Conservation (phyloP, 2,888 invertebrate genomes). For the Drosophila kanekoi region DNA sequence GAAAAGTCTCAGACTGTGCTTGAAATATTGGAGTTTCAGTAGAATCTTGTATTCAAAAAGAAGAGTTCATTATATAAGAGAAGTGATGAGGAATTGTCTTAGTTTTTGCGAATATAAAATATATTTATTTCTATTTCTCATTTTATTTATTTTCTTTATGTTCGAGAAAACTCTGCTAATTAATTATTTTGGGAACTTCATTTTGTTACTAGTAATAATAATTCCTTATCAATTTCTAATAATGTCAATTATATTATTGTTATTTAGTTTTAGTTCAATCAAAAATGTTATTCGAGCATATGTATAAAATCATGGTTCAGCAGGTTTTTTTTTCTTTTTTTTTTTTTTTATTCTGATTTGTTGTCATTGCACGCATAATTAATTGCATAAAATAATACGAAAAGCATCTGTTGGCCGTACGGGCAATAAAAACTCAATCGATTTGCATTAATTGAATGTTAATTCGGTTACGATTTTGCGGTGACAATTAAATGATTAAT, state of each 20-base stretch:
- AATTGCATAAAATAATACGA: slow-evolving; percentile 35
- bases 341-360: slow-evolving; percentile 5
- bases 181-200: too few species aligned
- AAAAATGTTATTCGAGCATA: neutral
- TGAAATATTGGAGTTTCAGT: too few species aligned
- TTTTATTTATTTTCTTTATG: too few species aligned
- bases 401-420: slow-evolving; percentile 42
- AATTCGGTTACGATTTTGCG: slow-evolving; percentile 63
- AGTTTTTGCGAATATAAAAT: too few species aligned
- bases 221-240: neutral
- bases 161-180: too few species aligned
- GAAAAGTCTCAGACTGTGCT: too few species aligned
- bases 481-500: slow-evolving; percentile 76
- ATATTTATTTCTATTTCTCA: too few species aligned
- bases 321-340: neutral
- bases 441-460: slow-evolving; percentile 75
- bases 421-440: slow-evolving; percentile 34
- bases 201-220: neutral
- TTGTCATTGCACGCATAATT: slow-evolving; percentile 34
- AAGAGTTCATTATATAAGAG: too few species aligned
- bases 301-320: neutral
- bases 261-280: neutral
- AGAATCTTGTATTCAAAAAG: too few species aligned
- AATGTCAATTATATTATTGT: neutral
- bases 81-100: too few species aligned